Evolutionary conservation across 2,797 vertebrate genomes (phyloP).

Genomic region (Simalia tracyae): DNA sequence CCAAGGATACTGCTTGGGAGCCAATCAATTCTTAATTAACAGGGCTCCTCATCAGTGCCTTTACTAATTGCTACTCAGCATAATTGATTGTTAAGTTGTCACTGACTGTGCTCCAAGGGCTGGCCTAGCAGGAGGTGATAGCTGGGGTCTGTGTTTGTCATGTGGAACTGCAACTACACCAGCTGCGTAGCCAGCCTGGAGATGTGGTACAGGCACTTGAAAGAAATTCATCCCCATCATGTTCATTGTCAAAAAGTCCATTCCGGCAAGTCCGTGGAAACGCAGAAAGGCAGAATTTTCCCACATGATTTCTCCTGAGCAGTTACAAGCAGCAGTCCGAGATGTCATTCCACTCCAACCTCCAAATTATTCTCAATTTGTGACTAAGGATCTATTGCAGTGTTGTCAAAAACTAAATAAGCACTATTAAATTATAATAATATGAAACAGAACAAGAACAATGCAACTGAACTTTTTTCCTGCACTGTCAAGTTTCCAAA

Average conservation of each 20-base stretch:
- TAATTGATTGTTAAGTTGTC: conserved; percentile 34
- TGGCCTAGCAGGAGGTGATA: background rate
- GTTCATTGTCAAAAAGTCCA: background rate
- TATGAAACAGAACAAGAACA: background rate
- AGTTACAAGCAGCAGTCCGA: background rate
- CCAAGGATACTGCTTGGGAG: background rate
- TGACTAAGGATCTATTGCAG: background rate
- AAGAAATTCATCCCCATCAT: background rate
- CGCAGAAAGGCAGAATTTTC: background rate
- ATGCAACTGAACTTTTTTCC: no score
- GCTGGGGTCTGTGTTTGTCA: background rate
- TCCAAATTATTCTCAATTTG: background rate
- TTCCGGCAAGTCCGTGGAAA: background rate
- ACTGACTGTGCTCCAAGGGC: background rate
- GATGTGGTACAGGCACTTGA: background rate
- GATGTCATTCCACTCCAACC: background rate
- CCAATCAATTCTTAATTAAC: conserved; percentile 31
- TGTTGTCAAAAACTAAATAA: background rate
- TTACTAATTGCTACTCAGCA: conserved; percentile 24
- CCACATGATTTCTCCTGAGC: background rate
- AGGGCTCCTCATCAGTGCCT: conserved; percentile 8
- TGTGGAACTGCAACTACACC: background rate
- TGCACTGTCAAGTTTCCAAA: background rate
- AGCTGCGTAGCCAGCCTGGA: background rate
- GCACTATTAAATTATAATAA: background rate